Conservation (phyloP, 2,888 invertebrate species). For the Megamerina dolium region DNA sequence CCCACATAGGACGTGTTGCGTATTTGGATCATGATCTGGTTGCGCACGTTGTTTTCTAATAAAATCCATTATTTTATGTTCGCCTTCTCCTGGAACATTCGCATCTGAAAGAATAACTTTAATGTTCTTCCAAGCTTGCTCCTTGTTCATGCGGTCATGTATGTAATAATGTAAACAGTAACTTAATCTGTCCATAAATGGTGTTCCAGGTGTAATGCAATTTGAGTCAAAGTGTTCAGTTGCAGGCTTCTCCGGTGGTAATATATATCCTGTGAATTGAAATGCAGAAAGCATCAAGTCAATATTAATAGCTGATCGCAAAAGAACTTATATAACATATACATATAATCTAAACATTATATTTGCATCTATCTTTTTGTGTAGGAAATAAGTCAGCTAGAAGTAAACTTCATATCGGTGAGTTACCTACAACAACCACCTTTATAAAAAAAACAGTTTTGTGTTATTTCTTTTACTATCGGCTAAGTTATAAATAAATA, state of each 20-base stretch:
- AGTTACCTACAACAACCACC: no score
- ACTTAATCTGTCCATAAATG: slow-evolving; percentile 90
- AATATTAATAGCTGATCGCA: no score
- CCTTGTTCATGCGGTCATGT: slow-evolving; percentile 64
- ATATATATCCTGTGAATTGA: slow-evolving; percentile 52
- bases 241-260: slow-evolving; percentile 84
- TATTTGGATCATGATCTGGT: slow-evolving; percentile 95
- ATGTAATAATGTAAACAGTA: slow-evolving; percentile 59
- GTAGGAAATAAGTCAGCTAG: no score
- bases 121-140: slow-evolving; percentile 91
- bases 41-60: slow-evolving; percentile 92
- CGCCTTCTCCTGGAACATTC: slow-evolving; percentile 96
- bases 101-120: slow-evolving; percentile 98
- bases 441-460: no score
- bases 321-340: no score
- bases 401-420: no score
- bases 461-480: no score
- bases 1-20: slow-evolving; percentile 94
- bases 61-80: slow-evolving; percentile 99
- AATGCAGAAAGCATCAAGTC: not conserved
- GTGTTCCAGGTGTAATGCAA: slow-evolving; percentile 99
- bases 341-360: no score
- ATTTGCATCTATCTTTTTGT: no score
- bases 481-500: no score
- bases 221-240: slow-evolving; percentile 97